Percentiles rank a stretch among this genome's conserved stretches.
Conservation (phyloP, 2,113 vertebrate genomes). For the Geothlypis trichas region DNA sequence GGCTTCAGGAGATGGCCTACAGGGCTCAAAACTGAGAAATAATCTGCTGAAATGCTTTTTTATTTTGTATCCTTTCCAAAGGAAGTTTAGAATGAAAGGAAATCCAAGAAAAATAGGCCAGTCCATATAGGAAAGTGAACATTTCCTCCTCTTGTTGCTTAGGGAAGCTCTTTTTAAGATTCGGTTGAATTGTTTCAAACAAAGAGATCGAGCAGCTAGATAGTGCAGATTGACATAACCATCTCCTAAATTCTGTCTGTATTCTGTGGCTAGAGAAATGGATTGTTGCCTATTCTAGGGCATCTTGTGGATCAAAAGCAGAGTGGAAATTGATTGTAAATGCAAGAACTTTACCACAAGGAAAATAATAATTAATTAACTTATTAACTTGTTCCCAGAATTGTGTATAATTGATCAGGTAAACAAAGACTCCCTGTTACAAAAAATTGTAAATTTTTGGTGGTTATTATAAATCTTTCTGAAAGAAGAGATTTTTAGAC, state of each 20-base stretch:
- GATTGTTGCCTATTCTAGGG: not conserved
- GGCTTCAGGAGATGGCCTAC: not conserved
- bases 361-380: not conserved
- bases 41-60: not conserved
- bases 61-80: not conserved
- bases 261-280: not conserved
- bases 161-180: not conserved
- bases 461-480: not conserved
- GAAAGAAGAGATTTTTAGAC: not conserved
- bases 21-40: not conserved
- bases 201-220: not conserved
- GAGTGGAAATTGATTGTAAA: not conserved
- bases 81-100: constrained; percentile 9
- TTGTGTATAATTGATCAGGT: not conserved
- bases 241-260: not conserved
- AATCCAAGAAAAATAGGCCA: not conserved
- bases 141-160: not conserved
- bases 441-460: not conserved
- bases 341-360: not conserved
- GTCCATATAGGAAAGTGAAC: not conserved
- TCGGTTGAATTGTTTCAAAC: not conserved
- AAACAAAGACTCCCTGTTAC: not conserved
- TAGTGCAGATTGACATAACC: not conserved
- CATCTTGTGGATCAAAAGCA: not conserved
- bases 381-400: not conserved